Conservation (phyloP, 2,797 vertebrate genomes). For the Gymnocypris eckloni region DNA sequence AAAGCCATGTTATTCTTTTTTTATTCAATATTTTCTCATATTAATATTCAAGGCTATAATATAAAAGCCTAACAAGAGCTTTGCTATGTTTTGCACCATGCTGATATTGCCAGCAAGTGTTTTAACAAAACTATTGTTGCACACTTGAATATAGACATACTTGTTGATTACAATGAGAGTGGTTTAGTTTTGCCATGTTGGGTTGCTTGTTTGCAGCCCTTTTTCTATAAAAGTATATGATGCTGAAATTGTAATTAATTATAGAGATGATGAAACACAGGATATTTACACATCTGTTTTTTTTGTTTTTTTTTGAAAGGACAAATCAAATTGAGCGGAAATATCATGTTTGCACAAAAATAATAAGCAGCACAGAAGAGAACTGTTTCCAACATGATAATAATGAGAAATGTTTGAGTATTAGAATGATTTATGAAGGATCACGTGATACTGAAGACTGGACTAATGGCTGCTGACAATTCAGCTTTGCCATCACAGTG, state of each 20-base stretch:
- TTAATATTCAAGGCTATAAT: background rate
- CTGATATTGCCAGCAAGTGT: background rate
- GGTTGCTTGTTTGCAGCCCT: background rate
- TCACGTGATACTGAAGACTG: background rate
- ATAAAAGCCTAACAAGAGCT: background rate
- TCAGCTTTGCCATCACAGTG: background rate
- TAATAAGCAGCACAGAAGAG: background rate
- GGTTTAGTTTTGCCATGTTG: background rate
- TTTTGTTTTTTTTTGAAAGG: background rate
- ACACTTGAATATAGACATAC: background rate
- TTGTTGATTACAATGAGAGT: slow-evolving; percentile 1
- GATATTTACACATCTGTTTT: background rate
- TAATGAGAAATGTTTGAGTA: background rate
- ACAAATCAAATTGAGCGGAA: background rate
- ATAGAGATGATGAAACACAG: background rate
- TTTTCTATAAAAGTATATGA: background rate
- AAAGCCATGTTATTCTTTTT: background rate
- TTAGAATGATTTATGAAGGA: background rate
- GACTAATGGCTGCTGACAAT: background rate
- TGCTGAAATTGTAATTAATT: background rate
- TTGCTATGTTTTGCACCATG: background rate
- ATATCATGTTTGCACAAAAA: background rate
- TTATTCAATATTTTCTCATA: background rate
- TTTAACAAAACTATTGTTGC: background rate
- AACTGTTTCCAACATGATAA: background rate